Evolutionary conservation across 2,797 vertebrate species (phyloP).

Genomic region (Sebastolobus altivelis): DNA sequence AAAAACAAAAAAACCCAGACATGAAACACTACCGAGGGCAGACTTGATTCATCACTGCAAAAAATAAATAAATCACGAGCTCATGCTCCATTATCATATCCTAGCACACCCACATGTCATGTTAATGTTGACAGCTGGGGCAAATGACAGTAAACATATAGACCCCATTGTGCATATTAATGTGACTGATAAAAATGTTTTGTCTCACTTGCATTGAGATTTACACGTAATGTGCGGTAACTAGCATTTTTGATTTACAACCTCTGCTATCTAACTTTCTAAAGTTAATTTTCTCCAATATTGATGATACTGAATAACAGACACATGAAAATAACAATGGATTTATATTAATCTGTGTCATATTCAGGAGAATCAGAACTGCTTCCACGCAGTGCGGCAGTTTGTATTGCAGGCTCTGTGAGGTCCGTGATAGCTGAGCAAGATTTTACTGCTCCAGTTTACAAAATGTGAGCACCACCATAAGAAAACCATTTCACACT

Average conservation of each 20-base stretch:
- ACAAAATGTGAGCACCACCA: not conserved
- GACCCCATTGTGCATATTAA: conserved; percentile 19
- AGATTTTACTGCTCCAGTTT: conserved; percentile 21
- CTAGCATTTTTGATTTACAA: not conserved
- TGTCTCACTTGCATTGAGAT: not conserved
- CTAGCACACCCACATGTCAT: conserved; percentile 25
- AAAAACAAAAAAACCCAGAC: conserved; percentile 42
- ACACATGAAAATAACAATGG: not conserved
- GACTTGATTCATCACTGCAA: conserved; percentile 4
- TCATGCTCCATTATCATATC: not conserved
- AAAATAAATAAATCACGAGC: not conserved
- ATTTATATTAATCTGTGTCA: not conserved
- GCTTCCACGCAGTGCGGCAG: not conserved
- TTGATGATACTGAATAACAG: not conserved
- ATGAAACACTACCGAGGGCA: conserved; percentile 10
- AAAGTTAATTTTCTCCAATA: not conserved
- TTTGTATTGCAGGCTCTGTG: not conserved
- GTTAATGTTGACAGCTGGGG: conserved; percentile 31
- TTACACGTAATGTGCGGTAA: not conserved
- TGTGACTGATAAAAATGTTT: not conserved
- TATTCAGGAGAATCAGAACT: not conserved
- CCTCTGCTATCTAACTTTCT: not conserved
- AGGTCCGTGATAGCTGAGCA: not conserved
- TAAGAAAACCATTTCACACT: conserved; percentile 30
- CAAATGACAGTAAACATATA: conserved; percentile 7